A percentile compares a stretch with the other conserved stretches of the same genome.
These are phyloP conservation scores for Perccottus glenii DNA, from an alignment of 2,113 vertebrate genomes.

Conservation along the genomic window DNA sequence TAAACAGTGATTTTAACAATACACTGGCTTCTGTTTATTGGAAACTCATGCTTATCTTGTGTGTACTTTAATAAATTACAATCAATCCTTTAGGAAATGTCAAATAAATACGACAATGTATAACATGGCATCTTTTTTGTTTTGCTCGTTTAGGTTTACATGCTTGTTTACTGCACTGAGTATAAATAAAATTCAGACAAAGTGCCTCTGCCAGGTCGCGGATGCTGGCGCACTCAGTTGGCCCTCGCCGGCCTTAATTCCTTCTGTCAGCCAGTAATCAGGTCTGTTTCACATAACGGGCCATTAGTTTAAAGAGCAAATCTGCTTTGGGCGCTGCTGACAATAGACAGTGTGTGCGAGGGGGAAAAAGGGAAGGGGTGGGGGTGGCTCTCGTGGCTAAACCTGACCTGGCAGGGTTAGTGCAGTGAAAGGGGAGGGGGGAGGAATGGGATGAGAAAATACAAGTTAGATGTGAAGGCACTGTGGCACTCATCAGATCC, in stretches of 20 bases:
- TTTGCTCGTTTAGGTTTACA: slow-evolving; percentile 19
- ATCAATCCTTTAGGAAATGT: slow-evolving; percentile 11
- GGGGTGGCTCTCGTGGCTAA: slow-evolving; percentile 57
- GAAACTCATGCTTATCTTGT: slow-evolving; percentile 6
- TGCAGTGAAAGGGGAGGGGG: slow-evolving; percentile 34
- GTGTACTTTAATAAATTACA: slow-evolving; percentile 36
- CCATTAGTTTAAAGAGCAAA: slow-evolving; percentile 90
- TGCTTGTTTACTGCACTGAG: slow-evolving; percentile 51
- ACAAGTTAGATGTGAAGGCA: slow-evolving; percentile 43
- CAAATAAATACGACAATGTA: slow-evolving; percentile 49
- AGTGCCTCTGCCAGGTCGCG: slow-evolving; percentile 57
- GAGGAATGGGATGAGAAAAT: slow-evolving; percentile 16
- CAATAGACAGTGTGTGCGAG: slow-evolving; percentile 57
- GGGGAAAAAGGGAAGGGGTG: slow-evolving; percentile 32
- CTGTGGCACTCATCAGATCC: slow-evolving; percentile 75
- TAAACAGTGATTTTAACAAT: neutral
- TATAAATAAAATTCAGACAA: slow-evolving; percentile 54
- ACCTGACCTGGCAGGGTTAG: slow-evolving; percentile 73
- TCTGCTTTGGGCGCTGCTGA: slow-evolving; percentile 83
- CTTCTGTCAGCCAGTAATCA: slow-evolving; percentile 90
- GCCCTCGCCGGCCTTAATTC: slow-evolving; percentile 81
- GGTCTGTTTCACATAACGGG: slow-evolving; percentile 93
- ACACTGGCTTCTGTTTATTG: slow-evolving; percentile 11
- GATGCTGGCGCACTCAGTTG: slow-evolving; percentile 54
- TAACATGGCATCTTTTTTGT: neutral